Evolutionary conservation across 1,140 invertebrate genomes (phyloP).

Genomic region (Diorhabda elongata): DNA sequence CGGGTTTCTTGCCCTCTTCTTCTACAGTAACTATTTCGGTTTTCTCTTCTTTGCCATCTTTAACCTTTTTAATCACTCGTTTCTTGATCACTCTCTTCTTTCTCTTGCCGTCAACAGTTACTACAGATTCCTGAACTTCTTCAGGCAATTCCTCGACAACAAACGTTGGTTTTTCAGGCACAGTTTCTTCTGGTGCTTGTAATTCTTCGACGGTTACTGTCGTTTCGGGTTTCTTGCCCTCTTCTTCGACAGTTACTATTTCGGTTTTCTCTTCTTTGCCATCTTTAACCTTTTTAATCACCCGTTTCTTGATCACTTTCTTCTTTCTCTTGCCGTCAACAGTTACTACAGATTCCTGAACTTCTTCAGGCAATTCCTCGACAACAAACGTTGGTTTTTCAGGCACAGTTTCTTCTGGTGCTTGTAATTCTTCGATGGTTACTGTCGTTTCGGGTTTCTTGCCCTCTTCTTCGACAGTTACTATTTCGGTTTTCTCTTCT

Average conservation of each 20-base stretch:
- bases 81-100: neutral
- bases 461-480: neutral
- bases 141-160: neutral
- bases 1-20: neutral
- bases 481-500: neutral
- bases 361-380: neutral
- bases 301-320: neutral
- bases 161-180: neutral
- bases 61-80: neutral
- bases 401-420: neutral
- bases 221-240: neutral
- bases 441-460: neutral
- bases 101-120: neutral
- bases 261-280: neutral
- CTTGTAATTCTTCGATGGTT: neutral
- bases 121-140: neutral
- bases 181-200: neutral
- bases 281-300: neutral
- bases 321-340: neutral
- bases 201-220: neutral
- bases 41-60: neutral
- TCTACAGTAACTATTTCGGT: neutral
- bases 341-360: neutral
- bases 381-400: neutral
- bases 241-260: slow-evolving; percentile 1